Conservation (phyloP, 2,797 vertebrate species). For the Chelon labrosus region DNA sequence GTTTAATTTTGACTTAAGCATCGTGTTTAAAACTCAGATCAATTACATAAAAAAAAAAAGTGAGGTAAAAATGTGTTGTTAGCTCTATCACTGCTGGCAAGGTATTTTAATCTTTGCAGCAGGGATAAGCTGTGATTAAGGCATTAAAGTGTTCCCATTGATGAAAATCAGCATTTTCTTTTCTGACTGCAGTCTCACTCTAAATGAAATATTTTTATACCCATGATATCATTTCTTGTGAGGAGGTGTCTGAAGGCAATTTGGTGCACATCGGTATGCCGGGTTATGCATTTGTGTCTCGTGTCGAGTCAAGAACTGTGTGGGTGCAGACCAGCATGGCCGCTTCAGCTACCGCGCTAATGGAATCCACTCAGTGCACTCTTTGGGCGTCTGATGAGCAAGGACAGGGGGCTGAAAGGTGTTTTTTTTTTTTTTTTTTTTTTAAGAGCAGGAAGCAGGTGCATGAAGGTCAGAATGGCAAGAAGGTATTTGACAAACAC, state of each 20-base stretch:
- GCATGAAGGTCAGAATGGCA: conserved; percentile 12
- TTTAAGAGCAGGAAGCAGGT: conserved; percentile 6
- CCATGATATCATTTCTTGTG: conserved; percentile 34
- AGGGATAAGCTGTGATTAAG: conserved; percentile 12
- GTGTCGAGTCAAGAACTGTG: conserved; percentile 24
- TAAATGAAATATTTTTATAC: conserved; percentile 26
- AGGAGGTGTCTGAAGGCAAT: conserved; percentile 19
- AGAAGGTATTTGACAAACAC: conserved; percentile 27
- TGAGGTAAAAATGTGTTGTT: background rate
- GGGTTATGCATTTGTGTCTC: conserved; percentile 22
- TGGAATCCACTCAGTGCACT: conserved; percentile 31
- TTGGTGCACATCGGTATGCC: conserved; percentile 14
- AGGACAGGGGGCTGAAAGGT: conserved; percentile 13
- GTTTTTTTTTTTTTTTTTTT: background rate
- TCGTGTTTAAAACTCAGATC: background rate
- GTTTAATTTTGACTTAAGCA: conserved; percentile 5
- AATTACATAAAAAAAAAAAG: conserved; percentile 1
- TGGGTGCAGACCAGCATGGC: conserved; percentile 8
- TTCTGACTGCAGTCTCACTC: conserved; percentile 1
- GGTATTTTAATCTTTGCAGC: conserved; percentile 3
- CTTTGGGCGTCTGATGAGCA: conserved; percentile 35
- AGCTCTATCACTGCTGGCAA: conserved; percentile 2
- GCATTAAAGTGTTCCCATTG: background rate
- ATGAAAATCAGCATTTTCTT: conserved; percentile 11
- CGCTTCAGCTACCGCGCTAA: conserved; percentile 26